Evolutionary conservation across 2,888 invertebrate species (phyloP).

Genomic region (Eupeodes luniger): DNA sequence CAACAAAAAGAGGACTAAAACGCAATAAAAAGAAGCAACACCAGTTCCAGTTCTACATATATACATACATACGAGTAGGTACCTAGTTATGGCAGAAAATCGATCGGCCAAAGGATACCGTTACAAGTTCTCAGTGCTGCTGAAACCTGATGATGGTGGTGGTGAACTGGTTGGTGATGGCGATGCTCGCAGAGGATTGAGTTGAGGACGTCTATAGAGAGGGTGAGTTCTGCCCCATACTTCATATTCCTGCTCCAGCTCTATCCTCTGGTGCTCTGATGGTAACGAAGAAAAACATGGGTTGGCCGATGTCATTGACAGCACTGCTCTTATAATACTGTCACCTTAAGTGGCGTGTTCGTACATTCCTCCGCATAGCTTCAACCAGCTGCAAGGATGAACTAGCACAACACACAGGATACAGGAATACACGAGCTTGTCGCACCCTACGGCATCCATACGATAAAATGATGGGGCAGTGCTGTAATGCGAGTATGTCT

Average conservation of each 20-base stretch:
- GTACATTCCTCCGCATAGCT: not conserved
- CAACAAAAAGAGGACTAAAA: constrained; percentile 42
- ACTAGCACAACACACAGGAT: constrained; percentile 8
- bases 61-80: not conserved
- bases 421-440: constrained; percentile 19
- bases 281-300: constrained; percentile 36
- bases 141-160: constrained; percentile 17
- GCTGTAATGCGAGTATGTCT: constrained; percentile 64
- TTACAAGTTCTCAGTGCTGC: constrained; percentile 38
- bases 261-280: not conserved
- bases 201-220: not conserved
- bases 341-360: constrained; percentile 57
- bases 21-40: constrained; percentile 51
- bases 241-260: not conserved
- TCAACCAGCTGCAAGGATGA: constrained; percentile 9
- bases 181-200: constrained; percentile 10
- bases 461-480: constrained; percentile 49
- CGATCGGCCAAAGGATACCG: constrained; percentile 62
- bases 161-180: constrained; percentile 17
- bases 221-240: not conserved
- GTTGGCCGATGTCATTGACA: constrained; percentile 70
- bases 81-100: constrained; percentile 44
- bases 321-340: constrained; percentile 47
- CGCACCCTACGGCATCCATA: constrained; percentile 32
- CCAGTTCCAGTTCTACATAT: not conserved